Evolutionary conservation across 1,140 invertebrate genomes (phyloP).

Genomic region (Listronotus oregonensis): DNA sequence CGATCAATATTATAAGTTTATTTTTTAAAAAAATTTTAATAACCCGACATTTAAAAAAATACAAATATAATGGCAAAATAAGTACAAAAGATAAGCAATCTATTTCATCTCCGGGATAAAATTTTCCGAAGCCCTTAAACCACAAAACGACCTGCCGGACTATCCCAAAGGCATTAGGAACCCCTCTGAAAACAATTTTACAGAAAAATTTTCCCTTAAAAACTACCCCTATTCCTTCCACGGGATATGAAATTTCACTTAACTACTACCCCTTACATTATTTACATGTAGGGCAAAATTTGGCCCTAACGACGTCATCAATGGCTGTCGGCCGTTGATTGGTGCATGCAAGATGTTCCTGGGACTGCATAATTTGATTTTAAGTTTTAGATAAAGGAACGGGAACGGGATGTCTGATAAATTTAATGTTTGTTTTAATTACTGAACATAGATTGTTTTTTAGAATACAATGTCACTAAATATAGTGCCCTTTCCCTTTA

Average conservation of each 20-base stretch:
- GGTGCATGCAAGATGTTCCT: constrained; percentile 26
- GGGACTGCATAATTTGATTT: constrained; percentile 26
- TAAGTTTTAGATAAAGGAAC: constrained; percentile 16
- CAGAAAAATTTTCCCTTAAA: constrained; percentile 5
- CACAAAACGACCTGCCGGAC: constrained; percentile 13
- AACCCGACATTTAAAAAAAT: too few relatives aligned
- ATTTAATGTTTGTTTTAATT: constrained; percentile 19
- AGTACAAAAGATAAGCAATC: too few relatives aligned
- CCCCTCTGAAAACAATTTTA: constrained; percentile 20
- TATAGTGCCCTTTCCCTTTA: neutral
- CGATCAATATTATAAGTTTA: too few relatives aligned
- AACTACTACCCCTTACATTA: constrained; percentile 20
- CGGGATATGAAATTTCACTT: constrained; percentile 27
- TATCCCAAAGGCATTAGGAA: constrained; percentile 7
- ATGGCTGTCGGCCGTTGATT: constrained; percentile 16
- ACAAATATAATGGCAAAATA: too few relatives aligned
- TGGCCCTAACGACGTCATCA: constrained; percentile 24
- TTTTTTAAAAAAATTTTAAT: too few relatives aligned
- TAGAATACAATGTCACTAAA: neutral
- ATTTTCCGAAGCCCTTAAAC: constrained; percentile 2
- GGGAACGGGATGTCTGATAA: constrained; percentile 21
- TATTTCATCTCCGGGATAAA: too few relatives aligned
- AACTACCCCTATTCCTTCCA: constrained; percentile 17
- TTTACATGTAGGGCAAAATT: constrained; percentile 18
- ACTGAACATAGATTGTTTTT: neutral